Evolutionary conservation across 2,888 invertebrate genomes (phyloP), one percentile per base, ranked within the genome.

Genomic region (Harpalus rufipes): DNA sequence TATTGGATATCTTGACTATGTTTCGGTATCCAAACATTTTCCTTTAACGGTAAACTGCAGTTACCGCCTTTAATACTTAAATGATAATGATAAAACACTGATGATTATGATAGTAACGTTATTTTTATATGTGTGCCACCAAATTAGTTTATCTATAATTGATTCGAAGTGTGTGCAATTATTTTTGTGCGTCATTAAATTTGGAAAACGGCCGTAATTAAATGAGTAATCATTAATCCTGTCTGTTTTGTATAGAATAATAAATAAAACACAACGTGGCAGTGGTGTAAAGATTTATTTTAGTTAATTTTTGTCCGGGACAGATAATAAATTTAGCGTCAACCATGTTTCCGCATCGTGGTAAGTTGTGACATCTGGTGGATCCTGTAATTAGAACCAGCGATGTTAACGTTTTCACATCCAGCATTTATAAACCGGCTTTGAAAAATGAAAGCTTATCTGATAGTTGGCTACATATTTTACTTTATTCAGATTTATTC

Each of bases 261-360:
- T 51, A 51, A 51, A 51, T 51, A 51, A 51, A 51, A 12, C 44
- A 12, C 8, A 1, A 1, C 12, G 59, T 59, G 59, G 16, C 59
- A 16, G 72, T 74, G 72, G 18, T 74, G 21, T 44, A 74, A 74
- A 74, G 72, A 74, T 74, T 74, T 74, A 74, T 74, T 74, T 74
- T 74, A 44, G 72, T 74, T 74, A 74, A 74, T 74, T 74, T 74
- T 74, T 74, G 72, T 44, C 41, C 39, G 2, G 72, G 72, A 74
- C 72, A 74, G 72, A 74, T 44, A 74, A 74, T 74, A 74, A 74
- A 74, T 74, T 74, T 74, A 12, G 72, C 72, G 72, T 74, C 72
- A 74, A 74, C 72, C 41, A 74, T 44, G 72, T 74, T 74, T 74
- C 72, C 72, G 72, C 72, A 18, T 74, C 72, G 41, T 74, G 68